Conservation (phyloP, 2,797 vertebrate genomes). For the Sebastolobus altivelis region DNA sequence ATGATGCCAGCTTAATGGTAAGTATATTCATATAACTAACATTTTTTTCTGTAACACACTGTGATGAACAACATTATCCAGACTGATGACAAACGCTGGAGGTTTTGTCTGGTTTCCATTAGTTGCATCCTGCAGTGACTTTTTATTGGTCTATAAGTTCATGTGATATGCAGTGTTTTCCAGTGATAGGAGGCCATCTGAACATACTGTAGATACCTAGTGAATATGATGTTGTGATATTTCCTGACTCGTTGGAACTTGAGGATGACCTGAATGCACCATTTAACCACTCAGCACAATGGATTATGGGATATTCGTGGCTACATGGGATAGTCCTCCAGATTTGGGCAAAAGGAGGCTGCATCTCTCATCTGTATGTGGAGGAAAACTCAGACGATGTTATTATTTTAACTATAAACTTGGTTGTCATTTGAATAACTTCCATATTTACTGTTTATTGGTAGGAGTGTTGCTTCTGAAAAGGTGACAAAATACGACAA, state of each 20-base stretch:
- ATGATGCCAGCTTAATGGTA: neutral
- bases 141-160: neutral
- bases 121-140: neutral
- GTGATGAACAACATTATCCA: neutral
- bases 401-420: neutral
- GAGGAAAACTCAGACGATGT: neutral
- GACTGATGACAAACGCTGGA: neutral
- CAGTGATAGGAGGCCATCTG: neutral
- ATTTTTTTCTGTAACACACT: neutral
- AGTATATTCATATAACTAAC: neutral
- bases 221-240: neutral
- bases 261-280: neutral
- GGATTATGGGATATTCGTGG: neutral
- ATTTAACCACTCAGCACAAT: neutral
- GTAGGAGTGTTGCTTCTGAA: neutral
- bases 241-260: neutral
- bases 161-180: neutral
- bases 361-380: neutral
- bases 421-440: neutral
- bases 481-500: neutral
- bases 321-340: neutral
- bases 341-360: too few relatives aligned
- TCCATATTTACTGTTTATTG: neutral
- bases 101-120: too few relatives aligned
- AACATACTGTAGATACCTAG: neutral